Evolutionary conservation across 2,113 vertebrate species (phyloP).

Genomic region (Perca flavescens): DNA sequence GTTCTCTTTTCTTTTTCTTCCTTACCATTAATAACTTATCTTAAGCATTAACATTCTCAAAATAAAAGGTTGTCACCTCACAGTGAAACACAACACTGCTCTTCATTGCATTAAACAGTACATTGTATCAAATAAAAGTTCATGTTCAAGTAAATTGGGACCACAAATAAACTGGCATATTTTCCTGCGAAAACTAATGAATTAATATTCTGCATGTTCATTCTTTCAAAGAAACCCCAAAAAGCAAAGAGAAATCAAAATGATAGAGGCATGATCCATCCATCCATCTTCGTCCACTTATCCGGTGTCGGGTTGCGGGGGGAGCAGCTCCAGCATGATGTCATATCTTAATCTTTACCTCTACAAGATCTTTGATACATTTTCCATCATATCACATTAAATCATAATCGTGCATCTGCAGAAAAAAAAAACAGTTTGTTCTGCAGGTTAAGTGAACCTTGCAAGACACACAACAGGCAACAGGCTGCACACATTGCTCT

Average conservation of each 20-base stretch:
- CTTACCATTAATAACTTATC: neutral
- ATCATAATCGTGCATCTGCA: neutral
- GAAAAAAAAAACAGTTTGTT: neutral
- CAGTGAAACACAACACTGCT: neutral
- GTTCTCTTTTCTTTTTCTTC: neutral
- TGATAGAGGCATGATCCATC: no score
- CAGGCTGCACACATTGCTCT: neutral
- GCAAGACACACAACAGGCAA: neutral
- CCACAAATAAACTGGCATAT: no score
- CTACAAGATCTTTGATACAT: neutral
- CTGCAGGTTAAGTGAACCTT: neutral
- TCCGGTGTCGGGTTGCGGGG: no score
- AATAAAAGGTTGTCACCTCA: neutral
- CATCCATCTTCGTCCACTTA: no score
- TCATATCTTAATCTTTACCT: neutral
- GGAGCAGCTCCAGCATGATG: no score
- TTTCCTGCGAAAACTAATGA: no score
- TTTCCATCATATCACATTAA: neutral
- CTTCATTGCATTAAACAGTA: neutral
- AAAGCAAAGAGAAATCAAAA: neutral
- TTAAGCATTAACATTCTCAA: neutral
- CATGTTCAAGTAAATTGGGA: no score
- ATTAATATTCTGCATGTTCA: no score
- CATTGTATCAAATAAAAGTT: no score
- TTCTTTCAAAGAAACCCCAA: neutral